Evolutionary conservation across 1,140 invertebrate genomes (phyloP), one percentile per base, ranked within the genome.

Genomic region (Drosophila mayri): DNA sequence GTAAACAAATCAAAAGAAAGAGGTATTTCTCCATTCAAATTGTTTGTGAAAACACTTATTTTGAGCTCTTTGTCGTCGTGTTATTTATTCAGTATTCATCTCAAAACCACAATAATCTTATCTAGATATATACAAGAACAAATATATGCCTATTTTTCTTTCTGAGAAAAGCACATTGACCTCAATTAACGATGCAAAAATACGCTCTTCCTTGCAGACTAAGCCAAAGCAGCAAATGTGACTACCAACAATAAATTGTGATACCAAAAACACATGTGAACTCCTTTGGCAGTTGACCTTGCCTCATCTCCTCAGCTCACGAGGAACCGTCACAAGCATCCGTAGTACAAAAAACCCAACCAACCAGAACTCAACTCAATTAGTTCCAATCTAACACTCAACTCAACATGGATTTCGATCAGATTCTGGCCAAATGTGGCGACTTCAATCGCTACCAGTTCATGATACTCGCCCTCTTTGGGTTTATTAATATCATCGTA

Each of bases 401-500:
- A 10, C 38, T 60, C 62, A 85, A 70, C 43, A 92, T 94, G 81
- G 94, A 95, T 81, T 94, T 95, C 58, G 95, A 95, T 91, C 93
- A 93, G 41, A 94, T 95, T 81, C 90, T 95, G 44, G 82, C 92
- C 41, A 93, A 94, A 76, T 94, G 94, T 38, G 95, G 95, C 18
- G 94, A 95, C 76, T 95, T 95, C 77, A 94, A 94, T 59, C 90
- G 91, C 41, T 95, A 94, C 91, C 95, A 96, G 81, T 93, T 94
- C 61, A 90, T 95, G 50, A 91, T 95, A 40, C 94, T 95, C 83
- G 85, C 93, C 18, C 83, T 95, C 9, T 94, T 95, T 28, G 94
- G 94, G 25, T 83, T 94, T 37, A 94, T 94, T 40, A 94, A 94
- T 88, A 84, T 94, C 50, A 84, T 94, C 66, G 93, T 94, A 63